Evolutionary conservation across 37 sponge, comb jelly and placozoan species (phyloP), one percentile per base, ranked within the genome.

Genomic region (Hormiphora californensis): DNA sequence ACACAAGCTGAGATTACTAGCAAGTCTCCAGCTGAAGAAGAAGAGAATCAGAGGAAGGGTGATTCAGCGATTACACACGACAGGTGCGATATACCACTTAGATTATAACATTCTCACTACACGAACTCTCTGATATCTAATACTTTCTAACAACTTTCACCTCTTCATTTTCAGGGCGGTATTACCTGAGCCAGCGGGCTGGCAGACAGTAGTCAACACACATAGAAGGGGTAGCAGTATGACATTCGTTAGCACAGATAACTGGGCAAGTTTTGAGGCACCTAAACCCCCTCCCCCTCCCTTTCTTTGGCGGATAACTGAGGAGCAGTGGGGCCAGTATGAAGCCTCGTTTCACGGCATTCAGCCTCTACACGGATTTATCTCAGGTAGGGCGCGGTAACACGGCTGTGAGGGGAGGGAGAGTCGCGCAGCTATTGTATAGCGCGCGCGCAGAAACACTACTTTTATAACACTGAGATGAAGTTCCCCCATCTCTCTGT

Each of bases 181-280:
- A 49, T 19, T 73, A 3, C 81, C 81, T 15, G 81, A 43, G 35
- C 41, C 35, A n/a, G 36, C 43, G 19, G 35, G 46, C 4, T 73
- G 81, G 81, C 81, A 73, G 27, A 41, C 41, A 4, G 44, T 73
- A 4, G 81, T 73, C 35, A 73, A 73, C 44, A 73, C 81, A 4
- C 81, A 73, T 30, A 37, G 81, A 3, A 22, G 81, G 1, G 81
- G 81, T 28, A 73, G 81, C 35, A 73, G 81, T 28, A 73, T 73
- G 81, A 73, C 81, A 5, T 73, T 73, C 81, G 81, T 73, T 46
- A 73, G 81, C 23, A 73, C 81, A 0, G 46, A 73, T 43, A 33
- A 73, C 25, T 73, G 81, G 81, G 81, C 81, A 1, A 33, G 25
- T 1, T 73, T 73, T 28, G 61, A 57, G n/a, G 61, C 27, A 57